Evolutionary conservation across 2,797 vertebrate genomes (phyloP), one percentile per base, ranked within the genome.

Genomic region (Spondyliosoma cantharus): DNA sequence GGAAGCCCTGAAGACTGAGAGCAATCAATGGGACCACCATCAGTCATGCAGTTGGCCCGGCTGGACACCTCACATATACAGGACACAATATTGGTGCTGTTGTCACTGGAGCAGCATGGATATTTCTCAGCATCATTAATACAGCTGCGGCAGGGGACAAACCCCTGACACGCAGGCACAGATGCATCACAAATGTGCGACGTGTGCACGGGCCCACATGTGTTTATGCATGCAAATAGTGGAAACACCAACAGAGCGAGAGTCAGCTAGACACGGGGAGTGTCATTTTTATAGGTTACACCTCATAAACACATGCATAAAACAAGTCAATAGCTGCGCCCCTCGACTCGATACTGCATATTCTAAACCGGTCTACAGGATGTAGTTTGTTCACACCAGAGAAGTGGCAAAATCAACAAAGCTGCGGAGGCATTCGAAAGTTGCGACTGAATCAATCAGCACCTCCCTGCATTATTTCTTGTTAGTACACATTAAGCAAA

Each of bases 1-100:
- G 90, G 89, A 87, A 90, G 89, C 93, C 90, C 87, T 52, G 81
- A 93, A 90, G 91, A 92, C 86, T 80, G 84, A 86, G 86, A 91
- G 90, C 91, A 90, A 93, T 93, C 90, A 92, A 93, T 92, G 87
- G 90, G 93, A 90, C 92, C 92, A 90, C 90, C 93, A 93, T 93
- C 92, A 89, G 88, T 94, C 93, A 92, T 84, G 85, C 90, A 85
- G 91, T 90, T 84, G 92, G 87, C 88, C 88, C 20, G 83, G 86
- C 85, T 80, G 90, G 90, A 91, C 89, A 78, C 86, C 87, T 86
- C 90, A 65, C 87, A 85, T 61, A 75, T 70, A 79, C 86, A 68
- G 80, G 83, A 86, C 86, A 86, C 76, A 61, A 58, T 78, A 82
- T 83, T 71, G 87, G 81, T 61, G 83, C 85, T 83, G 89, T 73